Conservation (phyloP, 1,140 invertebrate genomes). For the Probaryconus sp. region DNA sequence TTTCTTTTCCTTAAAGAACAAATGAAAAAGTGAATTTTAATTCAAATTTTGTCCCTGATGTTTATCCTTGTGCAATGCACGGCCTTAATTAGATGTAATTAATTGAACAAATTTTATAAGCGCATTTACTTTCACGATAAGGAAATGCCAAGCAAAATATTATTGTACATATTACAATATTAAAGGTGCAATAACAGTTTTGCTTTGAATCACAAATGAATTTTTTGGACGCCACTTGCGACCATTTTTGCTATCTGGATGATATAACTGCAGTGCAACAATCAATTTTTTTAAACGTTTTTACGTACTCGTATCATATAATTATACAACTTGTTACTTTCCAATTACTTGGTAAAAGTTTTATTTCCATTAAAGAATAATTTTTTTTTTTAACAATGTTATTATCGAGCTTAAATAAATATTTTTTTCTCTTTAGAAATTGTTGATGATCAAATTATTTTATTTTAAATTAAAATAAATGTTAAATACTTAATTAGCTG, state of each 20-base stretch:
- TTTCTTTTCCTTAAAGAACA: too few relatives aligned
- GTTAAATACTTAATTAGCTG: too few relatives aligned
- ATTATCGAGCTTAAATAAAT: too few relatives aligned
- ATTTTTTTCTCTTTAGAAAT: too few relatives aligned
- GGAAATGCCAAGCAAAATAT: not conserved
- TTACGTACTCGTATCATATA: conserved; percentile 36
- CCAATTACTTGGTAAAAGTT: conserved; percentile 47
- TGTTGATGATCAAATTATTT: too few relatives aligned
- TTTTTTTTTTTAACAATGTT: too few relatives aligned
- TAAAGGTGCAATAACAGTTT: conserved; percentile 1
- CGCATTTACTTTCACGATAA: conserved; percentile 4
- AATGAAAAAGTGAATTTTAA: too few relatives aligned
- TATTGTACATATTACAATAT: conserved; percentile 14
- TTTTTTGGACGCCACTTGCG: conserved; percentile 6
- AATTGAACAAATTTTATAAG: conserved; percentile 22
- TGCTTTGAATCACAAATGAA: not conserved
- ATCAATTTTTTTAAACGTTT: conserved; percentile 30
- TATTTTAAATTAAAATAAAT: too few relatives aligned
- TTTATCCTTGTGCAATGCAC: too few relatives aligned
- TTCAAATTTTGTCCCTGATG: too few relatives aligned
- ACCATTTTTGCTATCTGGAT: conserved; percentile 41
- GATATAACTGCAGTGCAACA: conserved; percentile 34
- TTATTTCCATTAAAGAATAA: not conserved
- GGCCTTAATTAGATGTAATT: conserved; percentile 9
- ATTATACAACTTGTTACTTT: conserved; percentile 20